Evolutionary conservation across 2,888 invertebrate genomes (phyloP).

Genomic region (Desoria tigrina): DNA sequence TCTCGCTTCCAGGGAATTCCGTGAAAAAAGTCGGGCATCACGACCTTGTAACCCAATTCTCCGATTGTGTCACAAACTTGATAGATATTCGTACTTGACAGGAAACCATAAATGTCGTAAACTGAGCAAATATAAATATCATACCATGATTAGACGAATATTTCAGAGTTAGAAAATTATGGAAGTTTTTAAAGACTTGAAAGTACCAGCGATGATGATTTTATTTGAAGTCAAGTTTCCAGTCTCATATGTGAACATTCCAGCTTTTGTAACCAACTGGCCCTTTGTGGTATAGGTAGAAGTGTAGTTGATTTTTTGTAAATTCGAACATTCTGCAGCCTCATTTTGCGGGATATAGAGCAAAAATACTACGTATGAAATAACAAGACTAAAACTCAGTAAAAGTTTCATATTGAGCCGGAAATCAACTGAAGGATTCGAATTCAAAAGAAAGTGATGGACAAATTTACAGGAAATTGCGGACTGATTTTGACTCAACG

Average conservation of each 20-base stretch:
- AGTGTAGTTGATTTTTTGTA: no score
- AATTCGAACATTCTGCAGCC: conserved; percentile 11
- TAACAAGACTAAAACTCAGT: no score
- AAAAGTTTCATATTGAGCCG: no score
- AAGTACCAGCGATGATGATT: conserved; percentile 12
- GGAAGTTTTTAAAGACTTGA: background rate
- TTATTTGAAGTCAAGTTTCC: conserved; percentile 7
- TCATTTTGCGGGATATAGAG: background rate
- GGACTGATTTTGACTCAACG: no score
- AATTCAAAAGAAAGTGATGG: no score
- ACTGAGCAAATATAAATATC: conserved; percentile 6
- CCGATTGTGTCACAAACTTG: conserved; percentile 18
- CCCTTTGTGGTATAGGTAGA: conserved; percentile 11
- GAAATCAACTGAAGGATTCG: no score
- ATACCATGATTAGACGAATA: background rate
- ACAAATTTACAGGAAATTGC: no score
- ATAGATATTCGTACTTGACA: conserved; percentile 6
- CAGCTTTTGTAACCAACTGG: background rate
- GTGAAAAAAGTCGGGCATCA: conserved; percentile 21
- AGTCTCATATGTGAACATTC: conserved; percentile 22
- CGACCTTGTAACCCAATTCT: conserved; percentile 11
- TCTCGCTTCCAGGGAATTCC: conserved; percentile 21
- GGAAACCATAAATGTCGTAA: conserved; percentile 23
- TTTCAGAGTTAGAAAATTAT: no score
- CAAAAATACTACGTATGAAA: no score